These are phyloP conservation scores for Oryzias dopingdopingensis DNA, from an alignment of 2,797 vertebrate genomes.

Conservation along the genomic window DNA sequence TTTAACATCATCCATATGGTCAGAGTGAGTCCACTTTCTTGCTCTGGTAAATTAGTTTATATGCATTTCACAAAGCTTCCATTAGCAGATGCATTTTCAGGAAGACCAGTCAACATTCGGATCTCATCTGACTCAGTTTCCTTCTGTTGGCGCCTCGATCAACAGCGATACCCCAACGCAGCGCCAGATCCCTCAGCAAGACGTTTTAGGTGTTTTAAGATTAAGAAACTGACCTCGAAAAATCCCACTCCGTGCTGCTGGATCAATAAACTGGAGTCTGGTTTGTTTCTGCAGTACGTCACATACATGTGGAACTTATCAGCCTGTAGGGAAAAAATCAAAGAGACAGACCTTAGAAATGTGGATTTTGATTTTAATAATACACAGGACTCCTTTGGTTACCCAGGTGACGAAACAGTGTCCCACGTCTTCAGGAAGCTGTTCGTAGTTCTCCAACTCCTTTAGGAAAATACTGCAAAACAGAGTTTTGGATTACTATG, in stretches of 20 bases:
- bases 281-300: conserved; percentile 98
- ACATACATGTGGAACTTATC: conserved; percentile 99
- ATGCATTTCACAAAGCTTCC: too few relatives aligned
- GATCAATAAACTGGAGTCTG: conserved; percentile 95
- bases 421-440: conserved; percentile 96
- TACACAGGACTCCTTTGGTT: conserved; percentile 35
- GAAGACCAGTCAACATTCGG: too few relatives aligned
- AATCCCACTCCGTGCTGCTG: conserved; percentile 92
- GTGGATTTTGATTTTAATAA: not conserved
- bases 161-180: too few relatives aligned
- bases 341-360: not conserved
- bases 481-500: not conserved
- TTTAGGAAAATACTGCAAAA: conserved; percentile 92
- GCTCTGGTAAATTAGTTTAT: too few relatives aligned
- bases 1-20: too few relatives aligned
- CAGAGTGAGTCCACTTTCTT: too few relatives aligned
- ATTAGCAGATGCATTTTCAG: too few relatives aligned
- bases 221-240: conserved; percentile 83
- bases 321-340: conserved; percentile 73
- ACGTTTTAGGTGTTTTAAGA: not conserved
- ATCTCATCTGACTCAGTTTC: too few relatives aligned
- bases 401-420: conserved; percentile 99
- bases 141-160: too few relatives aligned
- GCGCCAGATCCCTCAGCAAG: too few relatives aligned
- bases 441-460: conserved; percentile 97